phyloP scores from a whole-genome alignment of 2,113 vertebrate genomes.

The Datnioides undecimradiatus region DNA sequence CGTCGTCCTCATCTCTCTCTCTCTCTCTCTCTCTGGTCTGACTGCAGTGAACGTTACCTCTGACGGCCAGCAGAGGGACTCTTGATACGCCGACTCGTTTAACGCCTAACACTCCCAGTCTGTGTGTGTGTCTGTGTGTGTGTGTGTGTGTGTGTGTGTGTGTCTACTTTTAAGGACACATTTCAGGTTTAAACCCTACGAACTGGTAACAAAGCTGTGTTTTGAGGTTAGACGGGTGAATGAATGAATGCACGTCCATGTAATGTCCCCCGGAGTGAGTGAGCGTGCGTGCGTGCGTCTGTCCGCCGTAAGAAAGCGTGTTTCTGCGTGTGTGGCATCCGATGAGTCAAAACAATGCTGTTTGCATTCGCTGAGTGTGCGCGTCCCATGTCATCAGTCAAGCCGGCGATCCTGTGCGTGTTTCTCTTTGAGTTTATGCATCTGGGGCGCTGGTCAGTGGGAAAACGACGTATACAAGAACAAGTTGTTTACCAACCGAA shows the following conservation, averaged over 20 bases:
- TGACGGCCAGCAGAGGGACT: slow-evolving; percentile 72
- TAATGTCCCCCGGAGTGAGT: too few species aligned
- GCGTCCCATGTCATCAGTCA: neutral
- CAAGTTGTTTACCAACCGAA: neutral
- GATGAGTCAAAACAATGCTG: slow-evolving; percentile 26
- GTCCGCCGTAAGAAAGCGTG: slow-evolving; percentile 2
- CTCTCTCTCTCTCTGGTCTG: slow-evolving; percentile 24
- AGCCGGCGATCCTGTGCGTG: neutral
- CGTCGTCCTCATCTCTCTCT: slow-evolving; percentile 30
- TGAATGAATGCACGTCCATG: too few species aligned
- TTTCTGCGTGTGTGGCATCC: slow-evolving; percentile 11
- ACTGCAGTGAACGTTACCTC: slow-evolving; percentile 68
- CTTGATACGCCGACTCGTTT: slow-evolving; percentile 37
- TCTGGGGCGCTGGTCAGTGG: neutral
- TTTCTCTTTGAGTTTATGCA: slow-evolving; percentile 17
- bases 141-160: neutral
- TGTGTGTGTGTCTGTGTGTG: slow-evolving; percentile 2
- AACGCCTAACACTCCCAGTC: neutral
- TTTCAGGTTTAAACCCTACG: too few species aligned
- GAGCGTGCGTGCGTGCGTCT: neutral
- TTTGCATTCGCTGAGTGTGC: neutral
- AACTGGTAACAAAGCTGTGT: too few species aligned
- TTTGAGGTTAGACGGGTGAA: too few species aligned
- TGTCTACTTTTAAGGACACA: too few species aligned
- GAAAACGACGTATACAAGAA: neutral